These are phyloP conservation scores for Pogona vitticeps DNA, from an alignment of 2,113 vertebrate species.

Conservation along the genomic window DNA sequence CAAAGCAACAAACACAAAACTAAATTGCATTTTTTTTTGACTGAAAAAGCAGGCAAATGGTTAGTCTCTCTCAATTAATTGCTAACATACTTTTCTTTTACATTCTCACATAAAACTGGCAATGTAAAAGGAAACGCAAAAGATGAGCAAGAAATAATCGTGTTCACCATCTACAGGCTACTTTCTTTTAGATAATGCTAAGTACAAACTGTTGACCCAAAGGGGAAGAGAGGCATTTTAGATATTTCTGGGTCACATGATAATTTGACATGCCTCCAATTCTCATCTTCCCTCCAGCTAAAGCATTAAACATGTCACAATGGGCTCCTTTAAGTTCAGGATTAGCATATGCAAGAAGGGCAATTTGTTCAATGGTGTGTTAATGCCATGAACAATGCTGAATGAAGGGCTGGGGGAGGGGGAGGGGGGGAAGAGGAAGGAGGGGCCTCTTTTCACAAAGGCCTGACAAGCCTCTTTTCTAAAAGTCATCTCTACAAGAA, in stretches of 20 bases:
- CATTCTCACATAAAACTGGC: conserved; percentile 37
- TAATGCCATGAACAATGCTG: conserved; percentile 78
- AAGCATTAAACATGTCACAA: conserved; percentile 79
- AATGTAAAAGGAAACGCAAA: conserved; percentile 44
- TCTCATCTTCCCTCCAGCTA: conserved; percentile 71
- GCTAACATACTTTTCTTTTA: conserved; percentile 38
- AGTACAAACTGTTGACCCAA: conserved; percentile 77
- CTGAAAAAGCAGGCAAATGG: conserved; percentile 43
- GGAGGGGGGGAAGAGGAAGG: conserved; percentile 22
- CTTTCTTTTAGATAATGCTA: conserved; percentile 68
- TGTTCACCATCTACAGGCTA: conserved; percentile 65
- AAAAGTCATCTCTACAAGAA: conserved; percentile 54
- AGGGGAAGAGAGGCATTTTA: conserved; percentile 76
- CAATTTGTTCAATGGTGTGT: conserved; percentile 86
- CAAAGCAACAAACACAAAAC: neutral
- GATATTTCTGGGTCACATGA: conserved; percentile 79
- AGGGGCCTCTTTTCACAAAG: conserved; percentile 67
- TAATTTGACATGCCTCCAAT: conserved; percentile 73
- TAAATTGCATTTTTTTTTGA: conserved; percentile 44
- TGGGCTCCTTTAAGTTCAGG: conserved; percentile 78
- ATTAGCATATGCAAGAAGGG: conserved; percentile 84
- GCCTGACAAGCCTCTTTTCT: conserved; percentile 56
- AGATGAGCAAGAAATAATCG: conserved; percentile 67
- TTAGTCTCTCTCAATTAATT: conserved; percentile 56
- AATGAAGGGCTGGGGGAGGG: conserved; percentile 59